Base-by-base conservation (phyloP, 2,113 vertebrate genomes). In the Perca schrenkii region DNA sequence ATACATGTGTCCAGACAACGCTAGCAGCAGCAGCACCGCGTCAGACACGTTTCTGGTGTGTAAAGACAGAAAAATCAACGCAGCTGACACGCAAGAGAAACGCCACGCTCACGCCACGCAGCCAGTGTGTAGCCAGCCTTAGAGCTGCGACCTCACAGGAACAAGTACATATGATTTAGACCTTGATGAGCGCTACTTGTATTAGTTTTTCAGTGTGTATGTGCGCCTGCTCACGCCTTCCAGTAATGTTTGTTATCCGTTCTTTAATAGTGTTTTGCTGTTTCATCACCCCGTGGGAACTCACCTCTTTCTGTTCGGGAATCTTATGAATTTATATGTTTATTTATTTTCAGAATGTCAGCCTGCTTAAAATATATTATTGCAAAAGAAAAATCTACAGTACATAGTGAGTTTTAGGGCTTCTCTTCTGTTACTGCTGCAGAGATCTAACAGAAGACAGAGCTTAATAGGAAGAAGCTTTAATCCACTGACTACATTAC, bases 281-380 rank as follows among this genome's bases (percentile, higher is more conserved):
- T 65, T n/a, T 69, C 47, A 46, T 79, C 54, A 53, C 28, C 31
- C 54, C 4, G 0, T 63, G 63, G 72, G 68, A 77, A 67, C 73
- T 77, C 60, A 34, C 57, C 62, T 77, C 22, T 36, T 63, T 75
- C 66, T 81, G 66, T 78, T 16, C 3, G 54, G 43, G 47, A 78
- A 70, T 79, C 74, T 75, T 63, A 4, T n/a, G 49, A 70, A 4
- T 22, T 85, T 77, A 61, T 75, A 77, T 54, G 75, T 31, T 21
- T 40, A 17, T 74, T 66, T 52, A 31, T 71, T 72, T 71, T 79
- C 43, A 72, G 36, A 61, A 53, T 13, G 21, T 58, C 36, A 21
- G 31, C 21, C 50, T 43, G 28, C 25, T 67, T 79, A 50, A 67
- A 22, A 79, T 49, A 36, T 43, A 3, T 40, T 40, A 40, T 11